Evolutionary conservation across 2,797 vertebrate species (phyloP).

Genomic region (Tadarida brasiliensis): DNA sequence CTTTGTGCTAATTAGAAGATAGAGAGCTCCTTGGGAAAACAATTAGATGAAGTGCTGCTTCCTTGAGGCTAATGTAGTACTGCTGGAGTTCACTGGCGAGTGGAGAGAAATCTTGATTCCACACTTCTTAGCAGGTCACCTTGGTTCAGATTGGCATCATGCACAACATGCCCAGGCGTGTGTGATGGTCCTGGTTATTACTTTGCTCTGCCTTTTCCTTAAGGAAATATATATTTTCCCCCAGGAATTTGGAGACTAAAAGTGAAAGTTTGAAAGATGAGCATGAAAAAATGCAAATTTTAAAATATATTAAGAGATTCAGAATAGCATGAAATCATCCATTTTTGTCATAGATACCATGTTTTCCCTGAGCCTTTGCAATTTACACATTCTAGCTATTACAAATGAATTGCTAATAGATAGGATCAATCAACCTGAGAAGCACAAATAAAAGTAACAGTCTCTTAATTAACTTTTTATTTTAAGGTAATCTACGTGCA

Average conservation of each 20-base stretch:
- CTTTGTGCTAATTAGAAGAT: background rate
- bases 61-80: background rate
- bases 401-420: background rate
- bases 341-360: background rate
- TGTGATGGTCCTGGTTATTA: background rate
- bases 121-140: background rate
- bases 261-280: background rate
- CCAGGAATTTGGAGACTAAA: background rate
- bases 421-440: background rate
- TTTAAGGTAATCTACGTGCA: background rate
- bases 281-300: background rate
- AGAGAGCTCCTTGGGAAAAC: background rate
- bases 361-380: background rate
- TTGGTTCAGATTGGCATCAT: background rate
- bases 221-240: background rate
- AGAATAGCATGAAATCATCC: background rate
- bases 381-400: background rate
- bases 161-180: background rate
- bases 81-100: background rate
- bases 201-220: background rate
- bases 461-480: background rate
- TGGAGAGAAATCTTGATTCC: background rate
- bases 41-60: background rate
- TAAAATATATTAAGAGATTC: background rate
- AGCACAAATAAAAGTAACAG: background rate